A percentile compares a stretch with the other conserved stretches of the same genome.
These are phyloP conservation scores for Chironomus striatipennis DNA, from an alignment of 1,140 invertebrate species.

Conservation along the genomic window DNA sequence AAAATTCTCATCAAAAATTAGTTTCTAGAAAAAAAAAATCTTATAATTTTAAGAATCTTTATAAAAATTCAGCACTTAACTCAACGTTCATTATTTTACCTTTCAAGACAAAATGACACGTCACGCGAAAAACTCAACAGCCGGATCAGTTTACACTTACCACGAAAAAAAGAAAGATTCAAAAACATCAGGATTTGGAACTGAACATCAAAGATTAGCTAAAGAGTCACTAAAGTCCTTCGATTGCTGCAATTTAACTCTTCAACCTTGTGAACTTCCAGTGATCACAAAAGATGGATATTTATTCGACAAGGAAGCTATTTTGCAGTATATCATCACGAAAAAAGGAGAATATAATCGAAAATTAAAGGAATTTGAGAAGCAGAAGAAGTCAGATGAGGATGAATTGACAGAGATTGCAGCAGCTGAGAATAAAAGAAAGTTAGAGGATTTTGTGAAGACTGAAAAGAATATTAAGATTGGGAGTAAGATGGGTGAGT, in stretches of 20 bases:
- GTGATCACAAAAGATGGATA: constrained; percentile 70
- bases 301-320: constrained; percentile 95
- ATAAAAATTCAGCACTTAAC: too few relatives aligned
- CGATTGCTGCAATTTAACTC: constrained; percentile 93
- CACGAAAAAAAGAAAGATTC: constrained; percentile 97
- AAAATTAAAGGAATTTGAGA: constrained; percentile 90
- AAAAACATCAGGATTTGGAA: constrained; percentile 81
- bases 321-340: constrained; percentile 89
- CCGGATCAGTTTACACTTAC: constrained; percentile 96
- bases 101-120: constrained; percentile 64
- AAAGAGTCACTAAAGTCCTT: constrained; percentile 55
- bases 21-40: too few relatives aligned
- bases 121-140: constrained; percentile 96
- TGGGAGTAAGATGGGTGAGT: constrained; percentile 43
- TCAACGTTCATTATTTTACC: too few relatives aligned
- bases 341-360: constrained; percentile 89
- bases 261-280: constrained; percentile 65
- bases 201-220: constrained; percentile 73
- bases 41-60: too few relatives aligned
- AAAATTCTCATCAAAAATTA: too few relatives aligned
- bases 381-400: constrained; percentile 68
- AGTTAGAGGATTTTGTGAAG: constrained; percentile 68
- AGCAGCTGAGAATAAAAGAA: constrained; percentile 48
- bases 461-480: constrained; percentile 35
- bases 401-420: constrained; percentile 43